phyloP scores from a whole-genome alignment of 2,888 invertebrate species.

The Gandaritis pyraliata region DNA sequence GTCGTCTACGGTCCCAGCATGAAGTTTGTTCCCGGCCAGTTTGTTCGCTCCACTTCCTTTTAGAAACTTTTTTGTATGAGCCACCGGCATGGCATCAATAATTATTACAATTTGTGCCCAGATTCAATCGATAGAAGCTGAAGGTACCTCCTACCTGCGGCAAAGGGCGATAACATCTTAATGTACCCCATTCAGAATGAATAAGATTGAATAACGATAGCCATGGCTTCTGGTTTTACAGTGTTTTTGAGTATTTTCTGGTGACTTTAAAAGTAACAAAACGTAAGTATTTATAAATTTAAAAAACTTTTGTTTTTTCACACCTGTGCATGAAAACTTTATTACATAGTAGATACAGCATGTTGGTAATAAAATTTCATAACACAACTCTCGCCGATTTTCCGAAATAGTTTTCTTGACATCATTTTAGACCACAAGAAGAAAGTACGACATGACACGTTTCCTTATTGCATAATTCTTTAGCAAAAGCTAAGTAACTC shows the following conservation, averaged over 20 bases:
- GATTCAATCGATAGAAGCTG: slow-evolving; percentile 59
- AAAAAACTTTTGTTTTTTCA: too few species aligned
- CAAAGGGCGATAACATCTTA: slow-evolving; percentile 48
- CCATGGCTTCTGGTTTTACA: slow-evolving; percentile 17
- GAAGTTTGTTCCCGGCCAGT: slow-evolving; percentile 78
- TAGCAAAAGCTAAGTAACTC: too few species aligned
- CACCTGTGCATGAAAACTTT: too few species aligned
- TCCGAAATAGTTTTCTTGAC: too few species aligned
- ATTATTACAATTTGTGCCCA: slow-evolving; percentile 74
- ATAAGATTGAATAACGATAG: slow-evolving; percentile 26
- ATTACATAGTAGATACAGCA: too few species aligned
- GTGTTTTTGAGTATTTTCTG: neutral
- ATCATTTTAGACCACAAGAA: neutral
- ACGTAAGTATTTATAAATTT: neutral
- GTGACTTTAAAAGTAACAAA: slow-evolving; percentile 4
- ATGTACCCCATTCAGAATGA: slow-evolving; percentile 30
- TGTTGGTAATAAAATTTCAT: too few species aligned
- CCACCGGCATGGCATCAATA: slow-evolving; percentile 74
- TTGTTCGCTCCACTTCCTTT: slow-evolving; percentile 81
- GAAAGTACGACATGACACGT: neutral
- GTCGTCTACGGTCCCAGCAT: slow-evolving; percentile 56
- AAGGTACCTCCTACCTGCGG: slow-evolving; percentile 47
- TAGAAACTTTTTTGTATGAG: slow-evolving; percentile 80
- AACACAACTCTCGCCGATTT: too few species aligned
- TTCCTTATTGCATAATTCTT: neutral